Evolutionary conservation across 1,140 invertebrate genomes (phyloP).

Genomic region (Drosophila novamexicana): DNA sequence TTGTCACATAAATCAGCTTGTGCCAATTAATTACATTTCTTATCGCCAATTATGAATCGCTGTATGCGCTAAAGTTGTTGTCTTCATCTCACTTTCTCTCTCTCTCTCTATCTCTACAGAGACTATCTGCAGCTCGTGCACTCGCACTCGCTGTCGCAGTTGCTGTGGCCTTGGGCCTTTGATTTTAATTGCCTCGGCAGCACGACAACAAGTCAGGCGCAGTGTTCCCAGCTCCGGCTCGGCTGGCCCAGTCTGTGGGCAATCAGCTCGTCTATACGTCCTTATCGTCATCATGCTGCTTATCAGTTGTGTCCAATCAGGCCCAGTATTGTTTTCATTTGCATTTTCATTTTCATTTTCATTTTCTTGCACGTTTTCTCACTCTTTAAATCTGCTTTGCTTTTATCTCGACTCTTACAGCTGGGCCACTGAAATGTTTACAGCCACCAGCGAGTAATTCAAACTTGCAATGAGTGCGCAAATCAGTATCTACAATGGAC

Average conservation of each 20-base stretch:
- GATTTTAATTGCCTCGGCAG: constrained; percentile 43
- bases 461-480: constrained; percentile 34
- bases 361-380: constrained; percentile 31
- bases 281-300: constrained; percentile 55
- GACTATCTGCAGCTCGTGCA: not conserved
- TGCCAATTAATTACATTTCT: constrained; percentile 68
- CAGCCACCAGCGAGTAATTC: constrained; percentile 32
- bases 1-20: constrained; percentile 36
- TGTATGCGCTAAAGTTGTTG: constrained; percentile 23
- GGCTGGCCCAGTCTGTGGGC: not conserved
- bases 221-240: not conserved
- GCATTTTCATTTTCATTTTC: constrained; percentile 41
- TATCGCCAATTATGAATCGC: constrained; percentile 66
- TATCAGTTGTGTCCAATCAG: constrained; percentile 67
- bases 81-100: not conserved
- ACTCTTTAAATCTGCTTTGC: constrained; percentile 12
- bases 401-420: constrained; percentile 35
- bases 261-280: constrained; percentile 42
- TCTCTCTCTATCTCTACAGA: too few relatives aligned
- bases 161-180: constrained; percentile 14
- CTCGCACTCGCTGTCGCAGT: not conserved
- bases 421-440: constrained; percentile 37
- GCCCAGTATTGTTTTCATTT: constrained; percentile 69
- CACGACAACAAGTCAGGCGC: constrained; percentile 20
- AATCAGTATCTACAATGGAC: constrained; percentile 30